Percentiles rank a stretch among this genome's conserved stretches.
These are phyloP conservation scores for Threskiornis aethiopicus DNA, from an alignment of 2,797 vertebrate species.

Conservation along the genomic window DNA sequence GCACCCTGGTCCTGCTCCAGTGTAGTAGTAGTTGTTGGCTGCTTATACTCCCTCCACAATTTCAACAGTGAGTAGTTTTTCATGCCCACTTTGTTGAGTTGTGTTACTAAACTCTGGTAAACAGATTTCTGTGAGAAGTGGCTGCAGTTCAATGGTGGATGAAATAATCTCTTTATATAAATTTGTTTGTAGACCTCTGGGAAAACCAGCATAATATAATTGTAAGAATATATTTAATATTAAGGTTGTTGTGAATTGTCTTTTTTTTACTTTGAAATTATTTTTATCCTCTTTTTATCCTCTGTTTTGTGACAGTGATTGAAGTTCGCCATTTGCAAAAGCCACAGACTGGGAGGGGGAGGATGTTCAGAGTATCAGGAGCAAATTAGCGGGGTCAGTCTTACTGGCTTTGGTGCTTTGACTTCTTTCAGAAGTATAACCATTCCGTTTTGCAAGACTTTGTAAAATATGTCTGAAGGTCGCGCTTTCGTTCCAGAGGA, in stretches of 20 bases:
- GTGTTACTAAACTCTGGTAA: conserved; percentile 23
- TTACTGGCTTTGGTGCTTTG: not conserved
- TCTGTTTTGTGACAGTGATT: not conserved
- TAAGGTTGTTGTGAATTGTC: conserved; percentile 48
- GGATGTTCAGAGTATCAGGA: not conserved
- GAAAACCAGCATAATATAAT: conserved; percentile 25
- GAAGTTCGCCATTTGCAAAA: not conserved
- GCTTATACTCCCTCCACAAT: not conserved
- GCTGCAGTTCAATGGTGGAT: conserved; percentile 67
- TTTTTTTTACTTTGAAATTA: not conserved
- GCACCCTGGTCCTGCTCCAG: not conserved
- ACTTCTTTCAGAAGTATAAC: not conserved
- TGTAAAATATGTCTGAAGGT: not conserved
- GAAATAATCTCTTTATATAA: conserved; percentile 62
- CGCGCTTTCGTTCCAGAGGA: not conserved
- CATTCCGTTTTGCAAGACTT: not conserved
- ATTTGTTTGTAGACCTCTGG: conserved; percentile 46
- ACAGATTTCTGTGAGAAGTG: conserved; percentile 56
- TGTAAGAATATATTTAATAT: conserved; percentile 66
- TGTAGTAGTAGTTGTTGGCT: not conserved
- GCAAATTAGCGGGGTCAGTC: not conserved
- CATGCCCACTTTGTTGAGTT: not conserved
- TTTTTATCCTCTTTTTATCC: not conserved
- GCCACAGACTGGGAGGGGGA: not conserved
- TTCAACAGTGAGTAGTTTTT: not conserved